Base-by-base conservation (phyloP, 1,140 invertebrate genomes). In the Zaprionus vittiger region DNA sequence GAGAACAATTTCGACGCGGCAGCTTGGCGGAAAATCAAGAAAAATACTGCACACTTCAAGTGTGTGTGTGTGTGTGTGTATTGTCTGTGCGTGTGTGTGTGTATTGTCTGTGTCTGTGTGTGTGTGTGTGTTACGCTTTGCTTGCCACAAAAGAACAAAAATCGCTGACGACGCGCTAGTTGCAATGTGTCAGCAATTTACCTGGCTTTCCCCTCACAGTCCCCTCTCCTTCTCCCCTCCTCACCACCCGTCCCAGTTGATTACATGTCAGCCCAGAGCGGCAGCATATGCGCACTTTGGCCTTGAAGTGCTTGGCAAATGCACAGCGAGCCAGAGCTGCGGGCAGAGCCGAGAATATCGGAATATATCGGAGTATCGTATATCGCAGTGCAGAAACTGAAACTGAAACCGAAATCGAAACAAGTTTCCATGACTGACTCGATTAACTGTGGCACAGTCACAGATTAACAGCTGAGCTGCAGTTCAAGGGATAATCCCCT, bases 121-220 rank as follows among this genome's bases (percentile, higher is more conserved):
- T 70, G 24, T 79, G 47, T 63, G 62, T 67, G 54, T 69, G 70
- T 60, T 68, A 72, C 69, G 76, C 62, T 72, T 73, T 73, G 63
- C 68, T 74, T 78, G 78, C 75, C 83, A 87, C 80, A 87, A 86
- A 86, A 86, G 75, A 83, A 87, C 81, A 84, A 83, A 87, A 80
- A n/a, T n/a, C 67, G 77, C 74, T 65, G 62, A 65, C 87, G 47
- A 52, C 47, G 17, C 20, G 47, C 47, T 12, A 24, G 11, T 52
- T 52, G 20, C 47, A 52, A 52, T 24, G 22, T 52, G 22, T 20
- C 20, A 22, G 22, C 20, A 52, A 24, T 52, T 52, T 52, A 24
- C 17, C 20, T 52, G 1, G 11, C 47, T n/a, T 34, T 9, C 47
- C 9, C 7, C 17, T 11, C 44, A 1, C 44, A 17, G 2, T 11